Conservation (phyloP, 2,888 invertebrate genomes). For the Lithophane semibrunnea region DNA sequence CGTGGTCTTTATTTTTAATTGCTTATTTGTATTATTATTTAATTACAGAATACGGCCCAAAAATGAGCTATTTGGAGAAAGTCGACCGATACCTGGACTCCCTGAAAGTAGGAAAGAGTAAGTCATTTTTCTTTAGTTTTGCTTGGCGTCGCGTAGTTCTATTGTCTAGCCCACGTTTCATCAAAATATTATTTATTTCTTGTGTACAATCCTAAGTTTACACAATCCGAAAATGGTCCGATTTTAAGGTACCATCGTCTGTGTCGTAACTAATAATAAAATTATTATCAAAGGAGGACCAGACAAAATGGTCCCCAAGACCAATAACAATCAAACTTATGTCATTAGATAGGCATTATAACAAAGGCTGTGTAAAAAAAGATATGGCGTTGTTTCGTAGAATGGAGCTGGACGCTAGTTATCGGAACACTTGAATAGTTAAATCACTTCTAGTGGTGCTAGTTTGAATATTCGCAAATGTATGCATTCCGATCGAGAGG, state of each 20-base stretch:
- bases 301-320: no score
- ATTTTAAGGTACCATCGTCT: not conserved
- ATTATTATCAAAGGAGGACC: not conserved
- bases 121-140: conserved; percentile 70
- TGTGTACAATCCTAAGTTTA: no score
- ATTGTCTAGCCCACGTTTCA: not conserved
- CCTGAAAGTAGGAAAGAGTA: conserved; percentile 87
- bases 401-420: no score
- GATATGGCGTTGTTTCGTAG: no score
- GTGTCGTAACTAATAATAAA: not conserved
- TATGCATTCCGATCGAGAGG: no score
- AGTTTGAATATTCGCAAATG: no score
- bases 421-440: no score
- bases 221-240: not conserved
- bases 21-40: conserved; percentile 54
- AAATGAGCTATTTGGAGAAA: conserved; percentile 87
- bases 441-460: no score
- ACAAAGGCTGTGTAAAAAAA: no score
- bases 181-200: not conserved
- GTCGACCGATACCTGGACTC: conserved; percentile 86
- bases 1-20: conserved; percentile 40
- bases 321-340: no score
- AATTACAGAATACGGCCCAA: conserved; percentile 71
- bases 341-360: no score
- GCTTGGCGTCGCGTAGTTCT: not conserved